A percentile compares a stretch with the other conserved stretches of the same genome.
Evolutionary conservation across 2,888 invertebrate species (phyloP).

Genomic region (Patella depressa): DNA sequence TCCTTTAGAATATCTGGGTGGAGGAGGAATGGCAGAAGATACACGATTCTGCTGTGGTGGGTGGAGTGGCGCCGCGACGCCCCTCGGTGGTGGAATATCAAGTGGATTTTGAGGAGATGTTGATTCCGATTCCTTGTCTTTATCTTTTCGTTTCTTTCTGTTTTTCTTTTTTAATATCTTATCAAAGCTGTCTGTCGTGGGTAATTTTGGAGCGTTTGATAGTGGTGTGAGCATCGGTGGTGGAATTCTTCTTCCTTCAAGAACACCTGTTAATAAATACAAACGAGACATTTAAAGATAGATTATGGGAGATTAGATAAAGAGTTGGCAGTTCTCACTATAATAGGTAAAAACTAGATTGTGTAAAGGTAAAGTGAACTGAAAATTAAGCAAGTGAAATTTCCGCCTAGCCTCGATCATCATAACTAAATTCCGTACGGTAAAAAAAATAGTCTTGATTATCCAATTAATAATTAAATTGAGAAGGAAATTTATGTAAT

Average conservation of each 20-base stretch:
- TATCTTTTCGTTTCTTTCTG: slow-evolving; percentile 51
- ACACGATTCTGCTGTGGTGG: slow-evolving; percentile 50
- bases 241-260: slow-evolving; percentile 61
- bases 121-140: slow-evolving; percentile 46
- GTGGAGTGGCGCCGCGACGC: slow-evolving; percentile 61
- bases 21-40: slow-evolving; percentile 39
- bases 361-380: too few species aligned
- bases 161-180: slow-evolving; percentile 43
- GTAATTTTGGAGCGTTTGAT: slow-evolving; percentile 60
- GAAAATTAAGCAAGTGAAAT: too few species aligned
- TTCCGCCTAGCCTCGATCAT: too few species aligned
- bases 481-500: too few species aligned
- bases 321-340: too few species aligned
- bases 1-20: slow-evolving; percentile 55
- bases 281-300: too few species aligned
- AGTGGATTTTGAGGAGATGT: slow-evolving; percentile 46
- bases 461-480: too few species aligned
- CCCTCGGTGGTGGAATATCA: slow-evolving; percentile 56
- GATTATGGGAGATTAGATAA: too few species aligned
- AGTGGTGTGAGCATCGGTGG: slow-evolving; percentile 62
- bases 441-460: too few species aligned
- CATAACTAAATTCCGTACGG: too few species aligned
- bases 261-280: slow-evolving; percentile 40
- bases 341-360: too few species aligned
- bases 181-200: slow-evolving; percentile 41